Evolutionary conservation across 2,113 vertebrate species (phyloP), one percentile per base, ranked within the genome.

Genomic region (Chaetura pelagica): DNA sequence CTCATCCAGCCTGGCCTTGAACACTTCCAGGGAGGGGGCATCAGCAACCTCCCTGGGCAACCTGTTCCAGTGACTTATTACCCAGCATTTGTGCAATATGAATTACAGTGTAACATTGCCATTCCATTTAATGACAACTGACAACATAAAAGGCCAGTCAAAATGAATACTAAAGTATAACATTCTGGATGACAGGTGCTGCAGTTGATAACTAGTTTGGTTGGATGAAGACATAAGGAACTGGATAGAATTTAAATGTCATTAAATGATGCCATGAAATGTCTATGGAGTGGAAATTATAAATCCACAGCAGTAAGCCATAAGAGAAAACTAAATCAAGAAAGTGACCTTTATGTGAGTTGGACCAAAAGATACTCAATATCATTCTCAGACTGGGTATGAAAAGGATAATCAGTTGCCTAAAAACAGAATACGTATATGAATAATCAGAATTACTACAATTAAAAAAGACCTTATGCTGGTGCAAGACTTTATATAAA

Each of bases 181-280:
- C 81, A 85, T 64, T 91, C 49, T 63, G 87, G 38, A 69, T 87
- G 95, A 74, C 58, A 61, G 78, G 62, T 95, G 90, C 72, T 93
- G 63, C 64, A 49, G 74, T 69, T 87, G 79, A 68, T 93, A 94
- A 79, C 12, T 74, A 67, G 26, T 42, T 72, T 30, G 72, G 35
- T 22, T 75, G 73, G 38, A 78, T 87, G 49, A 81, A 92, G 76
- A 69, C 4, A 5, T 34, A 29, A 72, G 21, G 58, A 88, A 69
- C 14, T 51, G 24, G 30, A 32, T 52, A 74, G 73, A 85, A 90
- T 90, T 94, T 73, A 90, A 84, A 62, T 84, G 30, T 49, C 14
- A 6, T 93, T 90, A 90, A 87, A 61, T 42, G 49, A 61, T 68
- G 51, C 18, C 23, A 51, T 61, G 57, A 78, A 86, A 79, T 17